phyloP scores from a whole-genome alignment of 1,140 invertebrate species.

The Bemisia tabaci region DNA sequence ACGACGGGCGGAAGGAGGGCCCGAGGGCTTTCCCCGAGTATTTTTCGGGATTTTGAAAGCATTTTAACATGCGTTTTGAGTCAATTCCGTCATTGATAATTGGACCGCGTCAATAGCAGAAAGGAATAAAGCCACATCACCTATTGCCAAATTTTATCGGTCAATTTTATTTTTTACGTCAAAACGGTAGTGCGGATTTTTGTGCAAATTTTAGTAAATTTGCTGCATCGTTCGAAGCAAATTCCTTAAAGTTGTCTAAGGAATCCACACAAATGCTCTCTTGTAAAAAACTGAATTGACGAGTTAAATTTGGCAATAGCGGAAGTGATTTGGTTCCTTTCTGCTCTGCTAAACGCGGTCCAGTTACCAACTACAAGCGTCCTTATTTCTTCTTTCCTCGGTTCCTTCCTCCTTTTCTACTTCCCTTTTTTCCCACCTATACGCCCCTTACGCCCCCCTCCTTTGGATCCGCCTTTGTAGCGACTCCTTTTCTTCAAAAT shows the following conservation, averaged over 20 bases:
- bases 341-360: background rate
- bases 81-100: no score
- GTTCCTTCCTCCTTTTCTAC: background rate
- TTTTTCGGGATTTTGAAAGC: no score
- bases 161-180: no score
- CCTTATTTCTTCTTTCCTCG: background rate
- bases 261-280: background rate
- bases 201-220: background rate
- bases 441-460: background rate
- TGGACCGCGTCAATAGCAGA: no score
- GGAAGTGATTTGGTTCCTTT: background rate
- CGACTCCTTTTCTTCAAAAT: background rate
- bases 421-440: background rate
- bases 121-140: no score
- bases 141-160: no score
- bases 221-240: no score
- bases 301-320: no score
- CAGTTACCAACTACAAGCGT: background rate
- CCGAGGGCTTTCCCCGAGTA: no score
- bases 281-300: background rate
- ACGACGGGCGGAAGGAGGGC: no score
- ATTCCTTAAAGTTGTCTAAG: background rate
- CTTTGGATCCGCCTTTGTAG: background rate
- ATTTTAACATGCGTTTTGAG: no score
- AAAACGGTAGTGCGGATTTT: background rate